Percentiles rank a stretch among this genome's conserved stretches.
These are phyloP conservation scores for Ennomos erosarius DNA, from an alignment of 2,888 invertebrate genomes.

Conservation along the genomic window DNA sequence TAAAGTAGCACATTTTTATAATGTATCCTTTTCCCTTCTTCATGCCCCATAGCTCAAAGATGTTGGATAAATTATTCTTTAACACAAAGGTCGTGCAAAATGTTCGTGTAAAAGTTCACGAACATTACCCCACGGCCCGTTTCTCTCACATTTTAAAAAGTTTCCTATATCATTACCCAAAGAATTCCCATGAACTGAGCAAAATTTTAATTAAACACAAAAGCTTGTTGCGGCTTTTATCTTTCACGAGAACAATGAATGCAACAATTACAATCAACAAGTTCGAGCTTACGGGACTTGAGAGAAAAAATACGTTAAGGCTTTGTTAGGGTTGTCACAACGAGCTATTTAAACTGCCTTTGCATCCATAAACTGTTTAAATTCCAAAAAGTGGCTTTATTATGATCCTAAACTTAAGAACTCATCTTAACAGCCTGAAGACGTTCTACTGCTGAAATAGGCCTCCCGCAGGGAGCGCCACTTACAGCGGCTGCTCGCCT, in stretches of 20 bases:
- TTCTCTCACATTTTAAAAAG: conserved; percentile 21
- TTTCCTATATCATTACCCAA: conserved; percentile 31
- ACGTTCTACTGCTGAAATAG: too few species aligned
- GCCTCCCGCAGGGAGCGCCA: too few species aligned
- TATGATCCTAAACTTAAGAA: too few species aligned
- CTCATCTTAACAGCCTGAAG: too few species aligned
- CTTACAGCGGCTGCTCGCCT: too few species aligned
- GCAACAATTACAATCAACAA: conserved; percentile 69
- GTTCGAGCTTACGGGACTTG: conserved; percentile 65
- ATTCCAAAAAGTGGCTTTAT: too few species aligned
- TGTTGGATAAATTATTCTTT: not conserved
- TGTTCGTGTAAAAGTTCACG: conserved; percentile 18
- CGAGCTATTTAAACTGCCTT: too few species aligned
- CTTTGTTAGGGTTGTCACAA: conserved; percentile 10
- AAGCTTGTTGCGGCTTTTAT: conserved; percentile 67
- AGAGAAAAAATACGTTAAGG: conserved; percentile 47
- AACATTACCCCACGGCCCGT: conserved; percentile 7
- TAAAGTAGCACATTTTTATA: too few species aligned
- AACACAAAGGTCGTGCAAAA: conserved; percentile 15
- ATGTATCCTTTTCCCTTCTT: too few species aligned
- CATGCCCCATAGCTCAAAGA: too few species aligned
- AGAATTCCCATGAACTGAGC: conserved; percentile 48
- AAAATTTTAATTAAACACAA: conserved; percentile 78
- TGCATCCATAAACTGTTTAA: too few species aligned
- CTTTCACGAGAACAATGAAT: conserved; percentile 73